A percentile compares a stretch with the other conserved stretches of the same genome.
Conservation (phyloP, 2,888 invertebrate species). For the Tipula vernalis region DNA sequence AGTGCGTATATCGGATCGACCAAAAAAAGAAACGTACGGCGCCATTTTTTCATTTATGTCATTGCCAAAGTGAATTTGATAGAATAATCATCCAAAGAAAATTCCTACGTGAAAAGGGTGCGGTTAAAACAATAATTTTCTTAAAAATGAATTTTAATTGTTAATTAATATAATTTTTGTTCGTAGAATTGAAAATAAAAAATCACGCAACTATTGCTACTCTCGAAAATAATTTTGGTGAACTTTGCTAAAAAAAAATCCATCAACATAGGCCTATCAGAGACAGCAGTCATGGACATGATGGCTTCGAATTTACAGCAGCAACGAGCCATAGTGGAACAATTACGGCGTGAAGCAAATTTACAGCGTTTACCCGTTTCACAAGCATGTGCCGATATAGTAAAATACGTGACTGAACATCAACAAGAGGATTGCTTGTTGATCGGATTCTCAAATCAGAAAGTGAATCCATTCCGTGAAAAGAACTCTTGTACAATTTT, state of each 20-base stretch:
- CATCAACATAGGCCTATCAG: conserved; percentile 73
- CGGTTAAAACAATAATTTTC: neutral
- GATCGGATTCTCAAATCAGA: conserved; percentile 86
- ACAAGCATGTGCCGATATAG: conserved; percentile 82
- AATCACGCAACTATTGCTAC: neutral
- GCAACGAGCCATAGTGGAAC: conserved; percentile 81
- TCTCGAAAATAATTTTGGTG: neutral
- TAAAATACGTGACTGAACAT: conserved; percentile 81
- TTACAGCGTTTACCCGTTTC: conserved; percentile 78
- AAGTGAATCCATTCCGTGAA: conserved; percentile 91
- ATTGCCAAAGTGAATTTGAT: neutral
- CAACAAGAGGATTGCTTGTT: conserved; percentile 87
- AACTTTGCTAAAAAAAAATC: neutral
- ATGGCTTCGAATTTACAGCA: conserved; percentile 79
- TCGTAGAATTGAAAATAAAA: neutral
- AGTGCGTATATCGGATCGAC: neutral
- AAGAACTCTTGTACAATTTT: conserved; percentile 79
- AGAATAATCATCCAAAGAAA: neutral
- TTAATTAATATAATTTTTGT: neutral
- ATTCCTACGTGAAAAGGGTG: neutral
- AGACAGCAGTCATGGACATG: conserved; percentile 83
- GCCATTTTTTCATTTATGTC: neutral
- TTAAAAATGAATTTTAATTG: neutral
- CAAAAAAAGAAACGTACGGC: neutral
- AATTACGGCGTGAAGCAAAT: conserved; percentile 81